Evolutionary conservation across 35 echinoderm and acorn worm species (phyloP), one percentile per base, ranked within the genome.

Genomic region (Chiridota heheva): DNA sequence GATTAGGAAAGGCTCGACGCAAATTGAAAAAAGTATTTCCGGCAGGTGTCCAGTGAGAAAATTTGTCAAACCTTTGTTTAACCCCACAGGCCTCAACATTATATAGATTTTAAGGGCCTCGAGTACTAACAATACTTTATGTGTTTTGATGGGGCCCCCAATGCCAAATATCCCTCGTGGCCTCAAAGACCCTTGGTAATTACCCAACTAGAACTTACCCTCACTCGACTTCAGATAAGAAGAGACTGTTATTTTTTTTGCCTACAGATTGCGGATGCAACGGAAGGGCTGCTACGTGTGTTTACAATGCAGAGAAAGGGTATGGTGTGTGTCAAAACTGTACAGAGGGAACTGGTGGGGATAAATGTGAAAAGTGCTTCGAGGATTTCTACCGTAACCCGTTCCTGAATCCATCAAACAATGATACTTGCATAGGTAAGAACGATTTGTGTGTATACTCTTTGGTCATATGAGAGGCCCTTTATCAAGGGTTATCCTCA

Each of bases 301-400:
- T 76, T 13, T 97, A 91, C 43, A 79, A 97, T 67, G 57, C 25
- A 4, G 60, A 43, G 36, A 97, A 84, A 84, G 83, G 84, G 28
- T 88, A 91, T 46, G 93, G 93, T 24, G 93, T 97, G 6, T 97
- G 93, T 42, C 57, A 81, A 34, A 72, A 88, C 73, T 97, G 93
- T 44, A 76, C 61, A 12, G 88, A 97, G 56, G 91, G 88, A 65
- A 84, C 93, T 7, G 60, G 55, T 18, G 93, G 93, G 15, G 93
- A 97, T 44, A 97, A 97, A 48, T 97, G 93, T 44, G 88, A 91
- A 32, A 70, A 67, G 29, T 97, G 93, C 65, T 46, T 84, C 12
- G 68, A 72, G 27, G 57, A 87, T 42, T 97, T 78, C 73, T 97
- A 78, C 35, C 31, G 78, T 0, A 97, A 97, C 74, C 93, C 88